Conservation (phyloP, 2,113 vertebrate species). For the Origma solitaria region DNA sequence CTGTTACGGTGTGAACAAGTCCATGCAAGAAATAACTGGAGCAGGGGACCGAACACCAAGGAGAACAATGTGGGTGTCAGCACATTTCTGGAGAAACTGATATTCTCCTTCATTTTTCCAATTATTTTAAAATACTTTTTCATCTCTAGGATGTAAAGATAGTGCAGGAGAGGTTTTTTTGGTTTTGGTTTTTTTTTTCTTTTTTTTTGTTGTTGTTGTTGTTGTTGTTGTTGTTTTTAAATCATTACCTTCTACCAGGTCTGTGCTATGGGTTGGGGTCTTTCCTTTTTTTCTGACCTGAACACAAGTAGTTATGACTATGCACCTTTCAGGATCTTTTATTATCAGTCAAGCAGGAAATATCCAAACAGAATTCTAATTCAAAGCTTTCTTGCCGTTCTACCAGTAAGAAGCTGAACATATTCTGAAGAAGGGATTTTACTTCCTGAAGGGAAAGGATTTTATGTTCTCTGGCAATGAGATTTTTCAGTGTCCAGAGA, state of each 20-base stretch:
- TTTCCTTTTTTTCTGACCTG: background rate
- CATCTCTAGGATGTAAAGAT: background rate
- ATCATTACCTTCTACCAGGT: background rate
- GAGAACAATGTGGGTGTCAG: background rate
- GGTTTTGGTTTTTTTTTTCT: background rate
- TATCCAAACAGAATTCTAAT: background rate
- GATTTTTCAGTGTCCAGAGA: background rate
- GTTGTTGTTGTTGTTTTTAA: no score
- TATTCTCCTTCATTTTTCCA: background rate
- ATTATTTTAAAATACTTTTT: background rate
- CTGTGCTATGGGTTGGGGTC: background rate
- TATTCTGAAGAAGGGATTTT: background rate
- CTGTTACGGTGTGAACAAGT: background rate
- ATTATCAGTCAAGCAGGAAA: background rate
- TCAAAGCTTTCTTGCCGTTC: background rate
- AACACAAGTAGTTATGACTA: background rate
- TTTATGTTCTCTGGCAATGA: background rate
- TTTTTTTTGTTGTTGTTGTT: no score
- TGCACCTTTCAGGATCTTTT: background rate
- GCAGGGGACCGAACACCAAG: background rate
- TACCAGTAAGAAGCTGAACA: background rate
- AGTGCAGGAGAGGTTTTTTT: fast-evolving
- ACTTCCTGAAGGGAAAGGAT: background rate
- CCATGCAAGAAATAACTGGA: background rate
- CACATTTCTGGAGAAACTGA: background rate